Conservation (phyloP, 2,113 vertebrate species). For the Emydocephalus ijimae region DNA sequence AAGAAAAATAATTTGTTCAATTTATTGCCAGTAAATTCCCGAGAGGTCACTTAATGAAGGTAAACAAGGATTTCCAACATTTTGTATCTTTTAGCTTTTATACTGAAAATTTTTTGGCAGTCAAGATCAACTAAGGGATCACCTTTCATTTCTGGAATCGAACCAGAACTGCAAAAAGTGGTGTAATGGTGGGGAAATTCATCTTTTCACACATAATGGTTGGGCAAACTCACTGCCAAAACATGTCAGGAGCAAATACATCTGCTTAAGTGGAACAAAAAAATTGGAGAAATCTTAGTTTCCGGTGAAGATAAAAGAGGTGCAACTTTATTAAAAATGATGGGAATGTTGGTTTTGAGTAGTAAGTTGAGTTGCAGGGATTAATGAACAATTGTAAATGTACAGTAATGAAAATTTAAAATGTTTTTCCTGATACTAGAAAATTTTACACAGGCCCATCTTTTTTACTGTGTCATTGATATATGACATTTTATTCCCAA, state of each 20-base stretch:
- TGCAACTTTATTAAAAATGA: neutral
- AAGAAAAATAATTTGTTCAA: conserved; percentile 31
- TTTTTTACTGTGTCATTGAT: neutral
- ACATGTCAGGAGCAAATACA: neutral
- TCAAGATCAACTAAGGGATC: neutral
- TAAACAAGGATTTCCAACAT: conserved; percentile 52
- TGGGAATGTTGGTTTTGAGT: neutral
- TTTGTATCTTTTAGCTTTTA: conserved; percentile 20
- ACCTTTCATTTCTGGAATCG: conserved; percentile 43
- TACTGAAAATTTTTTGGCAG: conserved; percentile 53
- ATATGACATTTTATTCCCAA: neutral
- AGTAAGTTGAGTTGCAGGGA: neutral
- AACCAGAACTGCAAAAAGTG: conserved; percentile 22
- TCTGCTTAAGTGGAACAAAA: neutral
- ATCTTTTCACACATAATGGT: neutral
- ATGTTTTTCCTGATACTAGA: neutral
- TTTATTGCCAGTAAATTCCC: conserved; percentile 24
- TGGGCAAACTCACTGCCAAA: neutral
- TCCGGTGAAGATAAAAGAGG: neutral
- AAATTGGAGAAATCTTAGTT: neutral
- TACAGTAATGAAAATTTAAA: neutral
- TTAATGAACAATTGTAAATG: neutral
- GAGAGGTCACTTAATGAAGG: conserved; percentile 40
- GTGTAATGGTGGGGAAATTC: neutral
- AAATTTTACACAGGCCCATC: neutral